Evolutionary conservation across 2,113 vertebrate species (phyloP).

Genomic region (Proteles cristata): DNA sequence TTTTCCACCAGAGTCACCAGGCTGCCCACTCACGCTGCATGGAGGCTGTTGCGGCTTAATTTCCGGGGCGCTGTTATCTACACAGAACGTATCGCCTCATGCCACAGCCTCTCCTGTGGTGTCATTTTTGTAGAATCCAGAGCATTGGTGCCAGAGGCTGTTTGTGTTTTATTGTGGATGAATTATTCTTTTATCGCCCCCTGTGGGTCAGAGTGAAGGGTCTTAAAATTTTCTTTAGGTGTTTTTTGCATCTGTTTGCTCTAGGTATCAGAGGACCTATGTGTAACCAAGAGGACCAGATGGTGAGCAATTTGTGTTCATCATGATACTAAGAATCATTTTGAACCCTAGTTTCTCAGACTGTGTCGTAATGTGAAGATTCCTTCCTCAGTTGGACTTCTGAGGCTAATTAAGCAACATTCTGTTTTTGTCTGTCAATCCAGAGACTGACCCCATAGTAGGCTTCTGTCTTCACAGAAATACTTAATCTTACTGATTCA

Average conservation of each 20-base stretch:
- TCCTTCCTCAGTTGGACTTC: neutral
- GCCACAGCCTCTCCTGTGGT: rapidly evolving
- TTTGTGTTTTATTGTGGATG: neutral
- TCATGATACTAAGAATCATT: neutral
- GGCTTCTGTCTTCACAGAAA: neutral
- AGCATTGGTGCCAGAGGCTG: neutral
- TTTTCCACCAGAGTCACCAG: too few species aligned
- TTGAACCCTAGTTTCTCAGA: neutral
- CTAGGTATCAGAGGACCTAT: neutral
- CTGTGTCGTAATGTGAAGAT: neutral
- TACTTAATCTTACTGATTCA: neutral
- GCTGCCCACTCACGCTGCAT: neutral
- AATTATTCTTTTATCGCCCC: neutral
- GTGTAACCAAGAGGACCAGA: neutral
- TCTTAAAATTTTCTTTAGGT: neutral
- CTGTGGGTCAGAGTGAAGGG: neutral
- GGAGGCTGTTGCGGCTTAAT: neutral
- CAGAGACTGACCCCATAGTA: neutral
- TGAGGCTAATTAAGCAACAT: neutral
- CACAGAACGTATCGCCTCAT: neutral
- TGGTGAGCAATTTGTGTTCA: neutral
- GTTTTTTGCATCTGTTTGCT: neutral
- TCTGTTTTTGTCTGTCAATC: neutral
- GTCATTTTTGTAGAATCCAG: neutral
- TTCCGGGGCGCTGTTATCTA: neutral